phyloP scores from a whole-genome alignment of 1,140 invertebrate species.

The Zeugodacus cucurbitae region DNA sequence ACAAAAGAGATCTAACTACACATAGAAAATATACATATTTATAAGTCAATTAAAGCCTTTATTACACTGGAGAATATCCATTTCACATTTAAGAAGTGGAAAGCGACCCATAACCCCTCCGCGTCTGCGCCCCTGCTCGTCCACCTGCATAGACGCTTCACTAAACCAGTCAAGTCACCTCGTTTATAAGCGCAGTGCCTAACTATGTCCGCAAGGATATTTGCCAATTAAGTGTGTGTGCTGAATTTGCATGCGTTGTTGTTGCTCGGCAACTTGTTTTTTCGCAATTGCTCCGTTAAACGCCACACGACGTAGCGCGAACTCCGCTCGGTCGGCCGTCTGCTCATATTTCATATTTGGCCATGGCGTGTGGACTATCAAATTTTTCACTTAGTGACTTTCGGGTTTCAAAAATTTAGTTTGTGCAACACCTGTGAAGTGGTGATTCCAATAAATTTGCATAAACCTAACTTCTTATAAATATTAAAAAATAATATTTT shows the following conservation, averaged over 20 bases:
- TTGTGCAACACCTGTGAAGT: not conserved
- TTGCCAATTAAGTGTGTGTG: not conserved
- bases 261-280: not conserved
- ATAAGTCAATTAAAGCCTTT: too few relatives aligned
- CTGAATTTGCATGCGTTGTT: not conserved
- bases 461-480: too few relatives aligned
- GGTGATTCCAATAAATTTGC: not conserved
- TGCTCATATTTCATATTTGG: conserved; percentile 35
- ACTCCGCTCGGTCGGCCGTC: not conserved
- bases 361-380: conserved; percentile 18
- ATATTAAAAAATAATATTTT: too few relatives aligned
- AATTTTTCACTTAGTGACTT: not conserved
- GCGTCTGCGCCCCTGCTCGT: not conserved
- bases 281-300: not conserved
- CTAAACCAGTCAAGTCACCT: not conserved
- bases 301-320: not conserved
- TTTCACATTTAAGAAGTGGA: too few relatives aligned
- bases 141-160: not conserved
- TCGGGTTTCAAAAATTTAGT: not conserved
- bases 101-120: not conserved
- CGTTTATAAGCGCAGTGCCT: not conserved
- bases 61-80: too few relatives aligned
- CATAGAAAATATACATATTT: too few relatives aligned
- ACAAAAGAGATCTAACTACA: too few relatives aligned
- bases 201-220: not conserved